Evolutionary conservation across 2,888 invertebrate species (phyloP).

Genomic region (Drosophila subquinaria): DNA sequence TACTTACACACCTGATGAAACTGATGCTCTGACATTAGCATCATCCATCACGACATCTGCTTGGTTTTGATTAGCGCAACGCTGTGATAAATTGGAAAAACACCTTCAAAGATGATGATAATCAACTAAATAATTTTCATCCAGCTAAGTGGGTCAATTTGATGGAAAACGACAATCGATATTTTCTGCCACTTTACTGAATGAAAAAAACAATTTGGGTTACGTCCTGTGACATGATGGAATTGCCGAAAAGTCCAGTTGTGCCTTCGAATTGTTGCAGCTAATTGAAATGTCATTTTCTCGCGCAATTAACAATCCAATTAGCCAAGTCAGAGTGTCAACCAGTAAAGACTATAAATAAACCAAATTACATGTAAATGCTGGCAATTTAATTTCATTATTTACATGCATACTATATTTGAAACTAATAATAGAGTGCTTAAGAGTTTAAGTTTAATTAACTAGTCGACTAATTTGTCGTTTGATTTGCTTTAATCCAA

Average conservation of each 20-base stretch:
- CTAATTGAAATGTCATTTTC: conserved; percentile 53
- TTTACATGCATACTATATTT: not conserved
- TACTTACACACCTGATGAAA: conserved; percentile 54
- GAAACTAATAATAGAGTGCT: not conserved
- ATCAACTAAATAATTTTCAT: conserved; percentile 42
- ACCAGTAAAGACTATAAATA: conserved; percentile 6
- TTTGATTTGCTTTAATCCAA: not conserved
- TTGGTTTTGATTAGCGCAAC: conserved; percentile 63
- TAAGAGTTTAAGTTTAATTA: conserved; percentile 4
- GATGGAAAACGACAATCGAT: conserved; percentile 26
- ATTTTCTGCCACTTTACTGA: conserved; percentile 18
- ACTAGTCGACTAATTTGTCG: not conserved
- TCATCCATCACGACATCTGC: conserved; percentile 66
- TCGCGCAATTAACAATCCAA: conserved; percentile 34
- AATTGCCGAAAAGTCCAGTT: conserved; percentile 3
- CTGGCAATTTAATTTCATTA: not conserved
- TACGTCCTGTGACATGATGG: conserved; percentile 2
- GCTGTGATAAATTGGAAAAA: conserved; percentile 53
- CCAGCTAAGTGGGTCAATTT: conserved; percentile 46
- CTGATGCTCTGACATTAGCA: conserved; percentile 49
- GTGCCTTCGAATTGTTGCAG: conserved; percentile 8
- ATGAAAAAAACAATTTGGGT: not conserved
- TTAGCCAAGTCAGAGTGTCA: conserved; percentile 13
- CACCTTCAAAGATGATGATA: not conserved
- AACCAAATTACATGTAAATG: not conserved